Base-by-base conservation (phyloP, 1,140 invertebrate genomes). In the Colletes latitarsis region DNA sequence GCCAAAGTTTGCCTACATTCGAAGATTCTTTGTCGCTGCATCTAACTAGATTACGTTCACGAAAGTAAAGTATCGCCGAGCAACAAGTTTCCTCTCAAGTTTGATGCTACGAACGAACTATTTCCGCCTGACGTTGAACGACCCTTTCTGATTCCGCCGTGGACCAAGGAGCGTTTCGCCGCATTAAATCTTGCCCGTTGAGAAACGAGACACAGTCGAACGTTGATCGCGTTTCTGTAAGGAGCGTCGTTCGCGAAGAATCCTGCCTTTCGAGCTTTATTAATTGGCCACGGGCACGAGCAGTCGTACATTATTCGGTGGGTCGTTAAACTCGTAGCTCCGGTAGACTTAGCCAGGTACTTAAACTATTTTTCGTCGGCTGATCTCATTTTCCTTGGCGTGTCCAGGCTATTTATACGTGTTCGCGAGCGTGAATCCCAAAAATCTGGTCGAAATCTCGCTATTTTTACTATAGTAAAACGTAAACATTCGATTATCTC, bases 161-260 rank as follows among this genome's bases (percentile, higher is more conserved):
- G 53, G 74, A 46, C 74, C 64, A n/a, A 58, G 74, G 39, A 69
- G 39, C 74, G 46, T 43, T n/a, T 43, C 76, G 76, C 46, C 10
- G 39, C 49, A 72, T 77, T 77, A 70, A 77, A 30, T 30, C 30
- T 30, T 70, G 3, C 9, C 43, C 43, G 6, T 46, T 46, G 43
- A 60, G 60, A 74, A 62, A n/a, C 57, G 6, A 30, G 30, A 30
- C 30, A 62, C 75, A 49, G 64, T 15, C 43, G 15, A 12, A 17
- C 66, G 58, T 60, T 58, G 14, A 46, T 12, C 39, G 6, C 30
- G 30, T 43, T 67, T 39, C 49, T 30, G 43, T 12, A 41, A 39
- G 19, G 46, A 46, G 21, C n/a, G 10, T 30, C 15, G 19, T 46
- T 58, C 41, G 30, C 6, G 14, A 30, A 58, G 14, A 21, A 76